Percentiles rank a stretch among this genome's conserved stretches.
Conservation (phyloP, 2,888 invertebrate species). For the Hydroisotoma schaefferi region DNA sequence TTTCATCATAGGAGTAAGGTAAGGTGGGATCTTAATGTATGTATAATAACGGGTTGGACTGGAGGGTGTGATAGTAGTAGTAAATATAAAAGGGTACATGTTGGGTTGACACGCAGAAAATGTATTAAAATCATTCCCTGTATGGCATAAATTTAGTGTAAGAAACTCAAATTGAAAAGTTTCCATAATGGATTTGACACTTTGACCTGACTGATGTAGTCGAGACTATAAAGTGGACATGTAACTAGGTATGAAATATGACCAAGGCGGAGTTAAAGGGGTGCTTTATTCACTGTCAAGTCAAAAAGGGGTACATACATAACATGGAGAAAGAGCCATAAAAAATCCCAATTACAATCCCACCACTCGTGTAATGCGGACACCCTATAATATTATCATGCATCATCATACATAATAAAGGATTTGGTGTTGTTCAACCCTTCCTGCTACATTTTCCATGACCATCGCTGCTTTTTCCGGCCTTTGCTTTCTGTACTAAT, state of each 20-base stretch:
- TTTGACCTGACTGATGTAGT: constrained; percentile 26
- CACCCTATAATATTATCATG: not conserved
- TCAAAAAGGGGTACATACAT: constrained; percentile 6
- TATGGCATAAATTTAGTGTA: constrained; percentile 7
- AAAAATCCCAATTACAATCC: constrained; percentile 13
- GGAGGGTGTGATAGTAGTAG: too few relatives aligned
- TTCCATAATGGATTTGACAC: constrained; percentile 35
- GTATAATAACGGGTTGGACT: too few relatives aligned
- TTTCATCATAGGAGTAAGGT: too few relatives aligned
- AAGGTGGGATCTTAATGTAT: too few relatives aligned
- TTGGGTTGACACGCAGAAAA: too few relatives aligned
- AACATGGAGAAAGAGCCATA: not conserved
- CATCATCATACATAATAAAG: not conserved
- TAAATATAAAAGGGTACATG: too few relatives aligned
- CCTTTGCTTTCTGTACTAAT: too few relatives aligned
- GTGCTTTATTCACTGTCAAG: constrained; percentile 13
- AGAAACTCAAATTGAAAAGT: constrained; percentile 37
- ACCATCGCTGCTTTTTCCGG: too few relatives aligned
- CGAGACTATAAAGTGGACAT: constrained; percentile 11
- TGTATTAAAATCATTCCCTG: not conserved
- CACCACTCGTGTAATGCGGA: constrained; percentile 11
- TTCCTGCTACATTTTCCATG: too few relatives aligned
- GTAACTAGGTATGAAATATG: constrained; percentile 39
- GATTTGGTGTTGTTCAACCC: too few relatives aligned
- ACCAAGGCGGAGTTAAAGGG: constrained; percentile 37